Conservation (phyloP, 2,797 vertebrate species). For the Tolypeutes matacus region DNA sequence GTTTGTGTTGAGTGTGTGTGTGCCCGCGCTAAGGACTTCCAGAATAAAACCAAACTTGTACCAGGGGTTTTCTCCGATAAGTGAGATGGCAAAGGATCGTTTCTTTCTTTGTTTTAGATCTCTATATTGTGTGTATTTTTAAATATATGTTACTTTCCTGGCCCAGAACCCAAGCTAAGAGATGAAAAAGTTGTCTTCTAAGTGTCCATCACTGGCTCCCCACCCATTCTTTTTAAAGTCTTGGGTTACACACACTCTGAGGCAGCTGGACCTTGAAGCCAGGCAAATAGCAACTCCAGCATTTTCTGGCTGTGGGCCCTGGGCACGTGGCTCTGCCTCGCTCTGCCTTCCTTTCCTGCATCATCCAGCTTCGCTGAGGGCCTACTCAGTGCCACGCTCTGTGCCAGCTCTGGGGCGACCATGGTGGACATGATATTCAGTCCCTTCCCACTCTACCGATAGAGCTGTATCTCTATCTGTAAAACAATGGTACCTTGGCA, state of each 20-base stretch:
- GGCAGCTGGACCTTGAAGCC: slow-evolving; percentile 23
- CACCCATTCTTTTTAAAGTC: slow-evolving; percentile 38
- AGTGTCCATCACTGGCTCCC: neutral
- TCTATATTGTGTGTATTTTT: slow-evolving; percentile 47
- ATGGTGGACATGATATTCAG: neutral
- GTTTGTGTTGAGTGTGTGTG: slow-evolving; percentile 2
- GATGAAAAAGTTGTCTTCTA: neutral
- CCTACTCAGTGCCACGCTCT: neutral
- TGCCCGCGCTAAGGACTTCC: neutral
- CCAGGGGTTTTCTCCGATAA: slow-evolving; percentile 51
- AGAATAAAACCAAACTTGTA: slow-evolving; percentile 54
- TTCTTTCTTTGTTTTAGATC: slow-evolving; percentile 49
- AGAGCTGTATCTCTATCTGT: neutral
- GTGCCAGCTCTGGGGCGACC: neutral
- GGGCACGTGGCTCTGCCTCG: neutral
- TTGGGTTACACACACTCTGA: slow-evolving; percentile 42
- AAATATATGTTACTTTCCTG: slow-evolving; percentile 14
- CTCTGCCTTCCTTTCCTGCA: neutral
- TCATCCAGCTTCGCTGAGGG: neutral
- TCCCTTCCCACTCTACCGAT: neutral
- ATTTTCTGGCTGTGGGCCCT: slow-evolving; percentile 24
- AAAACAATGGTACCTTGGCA: slow-evolving; percentile 26
- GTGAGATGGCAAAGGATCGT: neutral
- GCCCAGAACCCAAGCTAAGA: slow-evolving; percentile 56
- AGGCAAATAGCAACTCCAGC: neutral